Percentiles rank a stretch among this genome's conserved stretches.
Conservation (phyloP, 2,113 vertebrate genomes). For the Cyanistes caeruleus region DNA sequence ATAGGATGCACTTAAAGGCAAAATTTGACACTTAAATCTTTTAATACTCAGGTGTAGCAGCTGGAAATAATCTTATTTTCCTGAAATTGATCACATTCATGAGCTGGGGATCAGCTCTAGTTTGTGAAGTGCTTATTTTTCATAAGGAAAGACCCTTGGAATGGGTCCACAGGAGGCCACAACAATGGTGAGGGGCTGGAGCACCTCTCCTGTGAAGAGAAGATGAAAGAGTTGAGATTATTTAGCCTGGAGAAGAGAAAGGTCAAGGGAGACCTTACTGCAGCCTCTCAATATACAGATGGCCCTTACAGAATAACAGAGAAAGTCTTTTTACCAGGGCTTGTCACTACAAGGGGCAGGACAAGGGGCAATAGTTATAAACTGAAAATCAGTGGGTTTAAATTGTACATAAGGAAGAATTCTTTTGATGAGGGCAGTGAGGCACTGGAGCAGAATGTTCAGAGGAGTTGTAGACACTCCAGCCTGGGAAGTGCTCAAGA, state of each 20-base stretch:
- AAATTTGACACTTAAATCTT: neutral
- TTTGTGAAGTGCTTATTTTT: neutral
- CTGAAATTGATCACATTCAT: neutral
- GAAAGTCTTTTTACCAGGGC: neutral
- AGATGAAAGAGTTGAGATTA: neutral
- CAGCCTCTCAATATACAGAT: neutral
- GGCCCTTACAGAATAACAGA: neutral
- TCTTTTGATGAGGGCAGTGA: neutral
- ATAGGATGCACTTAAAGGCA: neutral
- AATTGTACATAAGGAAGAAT: neutral
- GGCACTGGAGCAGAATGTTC: neutral
- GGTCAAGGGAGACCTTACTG: neutral
- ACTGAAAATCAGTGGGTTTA: neutral
- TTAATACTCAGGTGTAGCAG: neutral
- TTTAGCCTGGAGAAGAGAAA: neutral
- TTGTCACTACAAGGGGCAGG: neutral
- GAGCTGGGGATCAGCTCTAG: neutral
- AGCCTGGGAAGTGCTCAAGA: fast-evolving
- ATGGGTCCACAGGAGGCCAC: neutral
- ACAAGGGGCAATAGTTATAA: neutral
- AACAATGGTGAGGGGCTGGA: too few relatives aligned
- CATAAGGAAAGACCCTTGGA: neutral
- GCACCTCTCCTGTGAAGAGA: neutral
- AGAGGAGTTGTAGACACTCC: neutral
- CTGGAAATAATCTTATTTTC: neutral